Evolutionary conservation across 1,140 invertebrate genomes (phyloP), one percentile per base, ranked within the genome.

Genomic region (Drosophila novamexicana): DNA sequence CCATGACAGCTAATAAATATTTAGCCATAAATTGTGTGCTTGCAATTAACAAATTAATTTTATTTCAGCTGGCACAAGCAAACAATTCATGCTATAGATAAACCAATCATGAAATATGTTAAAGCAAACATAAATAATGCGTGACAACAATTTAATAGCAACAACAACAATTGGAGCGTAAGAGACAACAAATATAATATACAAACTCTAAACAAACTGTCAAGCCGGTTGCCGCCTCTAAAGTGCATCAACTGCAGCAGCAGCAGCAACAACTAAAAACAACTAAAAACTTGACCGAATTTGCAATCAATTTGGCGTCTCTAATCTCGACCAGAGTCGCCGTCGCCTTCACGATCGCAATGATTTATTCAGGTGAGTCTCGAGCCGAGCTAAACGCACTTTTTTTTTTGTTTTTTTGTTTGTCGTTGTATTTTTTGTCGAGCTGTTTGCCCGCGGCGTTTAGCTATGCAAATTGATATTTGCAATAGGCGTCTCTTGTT

Each of bases 341-440:
- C 59, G 50, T 56, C 53, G 45, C 45, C 44, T 44, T 77, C 62
- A 39, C 61, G 62, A 77, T 71, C 68, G 64, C 79, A 75, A 88
- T 88, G 82, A 88, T 86, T 86, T 86, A 86, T 88, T 59, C 83
- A 86, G 83, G 82, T 88, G 65, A 86, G 79, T 82, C 59, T 50
- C 54, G 58, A 47, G 57, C 39, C 49, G 22, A 61, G 42, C 29
- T 34, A 57, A 82, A 76, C 50, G 53, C 77, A 77, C 37, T 77
- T 74, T 71, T 58, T 29, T 29, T 32, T 54, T 22, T 50, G 18
- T 50, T n/a, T 18, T 36, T 40, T 22, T 22, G 22, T 22, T 22
- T 22, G 22, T 22, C 22, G 22, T 22, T 22, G 22, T 22, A 22
- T 22, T 22, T n/a, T 32, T 36, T 40, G n/a, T n/a, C 7, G 10